These are phyloP conservation scores for Xanthia togata DNA, from an alignment of 2,888 invertebrate genomes.

Conservation along the genomic window DNA sequence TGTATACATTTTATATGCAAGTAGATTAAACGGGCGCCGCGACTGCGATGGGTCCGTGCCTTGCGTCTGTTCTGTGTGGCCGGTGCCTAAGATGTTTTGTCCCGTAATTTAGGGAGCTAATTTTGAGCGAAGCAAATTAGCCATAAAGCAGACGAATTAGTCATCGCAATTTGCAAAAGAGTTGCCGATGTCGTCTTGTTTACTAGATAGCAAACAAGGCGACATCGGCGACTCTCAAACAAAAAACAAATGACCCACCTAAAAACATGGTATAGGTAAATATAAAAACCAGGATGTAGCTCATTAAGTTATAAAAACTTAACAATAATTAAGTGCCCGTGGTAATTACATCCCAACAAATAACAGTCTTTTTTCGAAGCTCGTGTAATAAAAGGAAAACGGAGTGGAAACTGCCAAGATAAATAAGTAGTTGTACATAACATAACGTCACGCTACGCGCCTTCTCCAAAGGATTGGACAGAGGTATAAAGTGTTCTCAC, in stretches of 20 bases:
- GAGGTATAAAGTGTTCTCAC: not conserved
- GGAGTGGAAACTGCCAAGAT: not conserved
- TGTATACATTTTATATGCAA: too few relatives aligned
- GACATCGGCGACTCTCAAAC: not conserved
- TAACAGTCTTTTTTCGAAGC: not conserved
- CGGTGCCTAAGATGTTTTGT: too few relatives aligned
- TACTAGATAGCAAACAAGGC: too few relatives aligned
- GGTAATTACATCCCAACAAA: constrained; percentile 4
- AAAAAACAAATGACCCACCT: not conserved
- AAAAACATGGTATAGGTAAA: not conserved
- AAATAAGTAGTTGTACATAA: too few relatives aligned
- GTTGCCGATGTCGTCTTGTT: not conserved
- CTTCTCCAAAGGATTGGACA: not conserved
- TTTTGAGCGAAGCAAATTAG: not conserved
- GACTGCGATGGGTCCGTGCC: too few relatives aligned
- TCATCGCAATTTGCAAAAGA: not conserved
- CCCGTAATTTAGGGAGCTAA: not conserved
- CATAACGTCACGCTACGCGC: not conserved
- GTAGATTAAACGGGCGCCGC: too few relatives aligned
- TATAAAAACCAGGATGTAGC: not conserved
- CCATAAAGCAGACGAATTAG: not conserved
- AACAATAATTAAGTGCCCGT: not conserved
- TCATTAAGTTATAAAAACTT: not conserved
- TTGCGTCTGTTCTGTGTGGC: too few relatives aligned
- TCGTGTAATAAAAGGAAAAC: not conserved